Evolutionary conservation across 2,797 vertebrate species (phyloP).

Genomic region (Linurgus olivaceus): DNA sequence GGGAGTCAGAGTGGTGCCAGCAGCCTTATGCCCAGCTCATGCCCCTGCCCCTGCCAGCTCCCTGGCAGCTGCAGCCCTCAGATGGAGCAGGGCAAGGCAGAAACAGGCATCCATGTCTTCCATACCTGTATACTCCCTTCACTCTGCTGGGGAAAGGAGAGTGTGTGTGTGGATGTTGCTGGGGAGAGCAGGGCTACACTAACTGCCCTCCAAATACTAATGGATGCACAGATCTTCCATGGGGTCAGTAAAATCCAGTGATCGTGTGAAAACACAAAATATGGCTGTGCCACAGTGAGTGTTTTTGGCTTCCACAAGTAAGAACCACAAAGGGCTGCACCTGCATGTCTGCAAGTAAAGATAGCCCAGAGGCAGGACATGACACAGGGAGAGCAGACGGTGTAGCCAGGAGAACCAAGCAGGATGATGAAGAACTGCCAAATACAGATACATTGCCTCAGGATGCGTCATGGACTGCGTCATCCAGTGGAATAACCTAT

Average conservation of each 20-base stretch:
- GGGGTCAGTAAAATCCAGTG: not conserved
- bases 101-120: not conserved
- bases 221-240: not conserved
- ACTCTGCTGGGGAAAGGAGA: not conserved
- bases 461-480: constrained; percentile 18
- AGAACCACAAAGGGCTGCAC: not conserved
- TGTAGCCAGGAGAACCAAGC: not conserved
- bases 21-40: not conserved
- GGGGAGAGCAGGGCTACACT: not conserved
- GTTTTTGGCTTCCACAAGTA: not conserved
- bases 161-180: not conserved
- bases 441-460: constrained; percentile 1
- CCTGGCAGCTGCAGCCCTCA: not conserved
- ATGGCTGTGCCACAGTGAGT: not conserved
- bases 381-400: fast-evolving
- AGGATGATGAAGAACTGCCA: not conserved
- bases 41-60: not conserved
- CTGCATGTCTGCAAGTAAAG: not conserved
- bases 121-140: not conserved
- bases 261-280: not conserved
- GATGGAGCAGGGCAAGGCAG: not conserved
- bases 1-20: not conserved
- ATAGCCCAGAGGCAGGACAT: not conserved
- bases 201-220: not conserved
- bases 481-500: constrained; percentile 37